Conservation (phyloP, 2,797 vertebrate genomes). For the Eulemur rubriventer region DNA sequence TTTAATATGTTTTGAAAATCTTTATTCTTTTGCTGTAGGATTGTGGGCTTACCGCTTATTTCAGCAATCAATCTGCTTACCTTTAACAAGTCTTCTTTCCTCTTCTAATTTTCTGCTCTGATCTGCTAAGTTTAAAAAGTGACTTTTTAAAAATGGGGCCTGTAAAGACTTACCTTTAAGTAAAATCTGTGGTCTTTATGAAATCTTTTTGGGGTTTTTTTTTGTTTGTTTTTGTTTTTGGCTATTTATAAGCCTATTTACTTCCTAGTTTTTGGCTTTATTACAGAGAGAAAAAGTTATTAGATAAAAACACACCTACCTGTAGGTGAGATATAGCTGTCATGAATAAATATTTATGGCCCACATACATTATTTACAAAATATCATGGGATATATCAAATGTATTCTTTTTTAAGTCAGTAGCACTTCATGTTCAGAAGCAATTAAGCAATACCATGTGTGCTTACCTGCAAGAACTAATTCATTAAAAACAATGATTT, state of each 20-base stretch:
- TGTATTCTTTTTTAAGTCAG: background rate
- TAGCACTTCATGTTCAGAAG: background rate
- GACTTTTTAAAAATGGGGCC: background rate
- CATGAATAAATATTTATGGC: background rate
- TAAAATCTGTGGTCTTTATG: background rate
- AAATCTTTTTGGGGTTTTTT: background rate
- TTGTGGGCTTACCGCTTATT: slow-evolving; percentile 29
- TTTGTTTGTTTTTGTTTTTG: background rate
- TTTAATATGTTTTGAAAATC: slow-evolving; percentile 27
- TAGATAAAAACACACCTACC: background rate
- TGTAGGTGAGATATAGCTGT: slow-evolving; percentile 6
- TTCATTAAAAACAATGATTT: slow-evolving; percentile 10
- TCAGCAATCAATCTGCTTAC: background rate
- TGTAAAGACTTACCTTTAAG: background rate
- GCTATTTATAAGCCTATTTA: background rate
- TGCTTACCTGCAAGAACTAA: background rate
- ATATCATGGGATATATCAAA: slow-evolving; percentile 21
- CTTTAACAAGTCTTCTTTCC: background rate
- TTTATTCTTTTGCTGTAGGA: background rate
- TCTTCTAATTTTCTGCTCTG: slow-evolving; percentile 27
- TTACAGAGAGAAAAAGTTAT: slow-evolving; percentile 20
- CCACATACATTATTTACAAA: background rate
- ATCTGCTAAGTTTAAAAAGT: slow-evolving; percentile 31
- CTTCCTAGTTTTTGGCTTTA: slow-evolving; percentile 14
- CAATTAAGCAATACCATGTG: background rate